A percentile compares a stretch with the other conserved stretches of the same genome.
Conservation (phyloP, 92 coral and sea anemone species). For the Siderastrea radians region DNA sequence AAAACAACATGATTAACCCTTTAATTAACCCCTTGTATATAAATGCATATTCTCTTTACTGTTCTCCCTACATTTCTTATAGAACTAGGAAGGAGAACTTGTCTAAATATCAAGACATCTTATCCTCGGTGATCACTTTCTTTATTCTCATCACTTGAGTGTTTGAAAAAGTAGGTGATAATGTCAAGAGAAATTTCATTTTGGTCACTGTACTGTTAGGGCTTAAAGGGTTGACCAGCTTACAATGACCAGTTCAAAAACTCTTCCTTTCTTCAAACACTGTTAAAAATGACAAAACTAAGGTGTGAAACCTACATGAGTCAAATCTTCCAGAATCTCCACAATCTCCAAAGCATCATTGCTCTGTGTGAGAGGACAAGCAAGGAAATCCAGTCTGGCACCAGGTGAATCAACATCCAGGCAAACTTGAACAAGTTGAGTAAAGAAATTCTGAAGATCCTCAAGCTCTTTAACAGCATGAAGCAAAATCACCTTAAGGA, state of each 20-base stretch:
- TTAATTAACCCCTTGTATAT: not conserved
- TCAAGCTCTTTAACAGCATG: constrained; percentile 87
- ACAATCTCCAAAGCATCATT: constrained; percentile 83
- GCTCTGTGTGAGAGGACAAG: constrained; percentile 89
- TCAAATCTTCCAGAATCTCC: constrained; percentile 79
- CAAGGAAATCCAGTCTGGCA: constrained; percentile 90
- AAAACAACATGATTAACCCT: not conserved
- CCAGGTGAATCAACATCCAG: constrained; percentile 84
- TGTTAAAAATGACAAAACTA: not conserved
- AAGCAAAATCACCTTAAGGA: constrained; percentile 78
- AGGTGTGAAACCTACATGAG: constrained; percentile 1
- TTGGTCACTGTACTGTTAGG: too few relatives aligned
- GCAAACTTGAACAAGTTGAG: constrained; percentile 81
- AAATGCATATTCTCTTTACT: too few relatives aligned
- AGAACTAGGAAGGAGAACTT: too few relatives aligned
- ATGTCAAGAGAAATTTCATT: too few relatives aligned
- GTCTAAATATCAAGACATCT: too few relatives aligned
- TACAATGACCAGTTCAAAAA: too few relatives aligned
- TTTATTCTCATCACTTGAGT: too few relatives aligned
- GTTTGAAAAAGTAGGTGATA: too few relatives aligned
- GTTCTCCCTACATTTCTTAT: too few relatives aligned
- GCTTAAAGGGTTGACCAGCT: too few relatives aligned
- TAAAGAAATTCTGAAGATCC: constrained; percentile 85
- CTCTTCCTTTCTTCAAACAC: not conserved
- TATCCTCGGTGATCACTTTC: too few relatives aligned